These are phyloP conservation scores for Dipodomys spectabilis DNA, from an alignment of 2,113 vertebrate species.

Conservation along the genomic window DNA sequence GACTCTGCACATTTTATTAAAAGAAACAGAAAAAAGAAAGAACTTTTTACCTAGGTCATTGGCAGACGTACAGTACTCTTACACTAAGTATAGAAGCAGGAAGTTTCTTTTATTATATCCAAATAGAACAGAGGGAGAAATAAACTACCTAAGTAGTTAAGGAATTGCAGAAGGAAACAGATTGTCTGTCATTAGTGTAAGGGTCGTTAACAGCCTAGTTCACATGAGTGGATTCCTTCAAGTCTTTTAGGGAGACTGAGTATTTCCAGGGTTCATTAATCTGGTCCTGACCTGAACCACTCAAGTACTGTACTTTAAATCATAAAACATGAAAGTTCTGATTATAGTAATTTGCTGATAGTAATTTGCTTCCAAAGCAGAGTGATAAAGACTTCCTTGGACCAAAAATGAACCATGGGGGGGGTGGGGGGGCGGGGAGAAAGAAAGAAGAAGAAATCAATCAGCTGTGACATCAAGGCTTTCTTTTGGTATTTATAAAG, in stretches of 20 bases:
- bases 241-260: neutral
- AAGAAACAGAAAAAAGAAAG: neutral
- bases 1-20: neutral
- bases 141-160: neutral
- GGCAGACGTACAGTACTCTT: neutral
- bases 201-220: neutral
- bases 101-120: neutral
- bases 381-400: neutral
- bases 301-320: neutral
- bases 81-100: neutral
- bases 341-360: no score
- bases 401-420: neutral
- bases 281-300: neutral
- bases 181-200: neutral
- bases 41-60: rapidly evolving
- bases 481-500: neutral
- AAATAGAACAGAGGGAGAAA: neutral
- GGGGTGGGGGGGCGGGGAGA: neutral
- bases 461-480: neutral
- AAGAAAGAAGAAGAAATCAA: neutral
- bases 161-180: neutral
- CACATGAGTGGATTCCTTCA: neutral
- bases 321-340: neutral
- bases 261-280: neutral
- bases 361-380: neutral